These are phyloP conservation scores for Jaculus jaculus DNA, from an alignment of 2,113 vertebrate species.

Conservation along the genomic window DNA sequence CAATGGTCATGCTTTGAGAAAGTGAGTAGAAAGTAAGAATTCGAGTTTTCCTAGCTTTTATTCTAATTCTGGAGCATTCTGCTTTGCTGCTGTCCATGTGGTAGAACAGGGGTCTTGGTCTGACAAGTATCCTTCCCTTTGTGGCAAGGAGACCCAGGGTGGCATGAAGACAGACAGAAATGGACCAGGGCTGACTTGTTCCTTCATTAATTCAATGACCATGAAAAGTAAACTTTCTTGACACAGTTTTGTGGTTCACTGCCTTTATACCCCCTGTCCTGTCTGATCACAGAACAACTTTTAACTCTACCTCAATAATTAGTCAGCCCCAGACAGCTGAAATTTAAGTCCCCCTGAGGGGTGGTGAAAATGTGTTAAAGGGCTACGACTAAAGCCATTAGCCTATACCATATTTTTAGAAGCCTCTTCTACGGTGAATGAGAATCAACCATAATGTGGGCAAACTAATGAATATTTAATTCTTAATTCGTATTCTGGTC, in stretches of 20 bases:
- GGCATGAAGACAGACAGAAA: neutral
- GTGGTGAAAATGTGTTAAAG: slow-evolving; percentile 62
- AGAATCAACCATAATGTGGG: slow-evolving; percentile 18
- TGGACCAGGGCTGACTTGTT: slow-evolving; percentile 58
- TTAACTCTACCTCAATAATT: slow-evolving; percentile 72
- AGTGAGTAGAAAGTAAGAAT: slow-evolving; percentile 42
- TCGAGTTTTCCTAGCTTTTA: slow-evolving; percentile 8
- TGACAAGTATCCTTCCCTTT: slow-evolving; percentile 9
- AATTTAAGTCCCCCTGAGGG: slow-evolving; percentile 64
- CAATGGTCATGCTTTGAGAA: slow-evolving; percentile 48
- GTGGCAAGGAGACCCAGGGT: neutral
- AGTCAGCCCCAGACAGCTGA: slow-evolving; percentile 65
- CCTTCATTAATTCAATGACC: slow-evolving; percentile 79
- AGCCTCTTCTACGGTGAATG: neutral
- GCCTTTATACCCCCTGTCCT: slow-evolving; percentile 71
- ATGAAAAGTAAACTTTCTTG: slow-evolving; percentile 80
- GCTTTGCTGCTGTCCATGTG: neutral
- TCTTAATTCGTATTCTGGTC: slow-evolving; percentile 10
- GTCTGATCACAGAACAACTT: neutral
- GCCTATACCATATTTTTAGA: slow-evolving; percentile 44
- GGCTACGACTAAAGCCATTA: slow-evolving; percentile 66
- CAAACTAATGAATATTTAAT: slow-evolving; percentile 56
- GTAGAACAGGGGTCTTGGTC: neutral
- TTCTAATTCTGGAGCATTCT: neutral
- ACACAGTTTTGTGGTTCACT: slow-evolving; percentile 80